phyloP scores from a whole-genome alignment of 2,888 invertebrate species.

The Diplazon laetatorius region DNA sequence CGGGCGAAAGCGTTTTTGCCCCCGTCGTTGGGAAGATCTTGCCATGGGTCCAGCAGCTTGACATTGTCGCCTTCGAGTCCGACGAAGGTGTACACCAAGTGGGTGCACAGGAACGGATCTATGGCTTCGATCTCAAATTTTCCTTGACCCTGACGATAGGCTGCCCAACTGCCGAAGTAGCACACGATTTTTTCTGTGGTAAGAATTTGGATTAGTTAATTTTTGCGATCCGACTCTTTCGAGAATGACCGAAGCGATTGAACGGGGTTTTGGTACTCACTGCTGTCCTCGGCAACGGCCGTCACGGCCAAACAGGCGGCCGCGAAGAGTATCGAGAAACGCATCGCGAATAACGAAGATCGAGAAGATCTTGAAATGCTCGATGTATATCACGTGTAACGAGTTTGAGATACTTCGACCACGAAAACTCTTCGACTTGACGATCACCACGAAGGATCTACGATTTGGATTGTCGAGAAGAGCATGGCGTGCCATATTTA shows the following conservation, averaged over 20 bases:
- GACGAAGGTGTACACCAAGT: conserved; percentile 88
- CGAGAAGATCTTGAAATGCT: no score
- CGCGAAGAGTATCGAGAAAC: conserved; percentile 1
- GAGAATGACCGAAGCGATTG: no score
- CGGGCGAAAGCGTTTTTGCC: conserved; percentile 83
- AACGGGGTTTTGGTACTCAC: conserved; percentile 7
- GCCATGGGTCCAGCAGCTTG: conserved; percentile 84
- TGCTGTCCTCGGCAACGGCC: neutral
- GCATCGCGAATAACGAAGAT: no score
- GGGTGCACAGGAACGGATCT: conserved; percentile 88
- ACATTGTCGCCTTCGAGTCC: conserved; percentile 84
- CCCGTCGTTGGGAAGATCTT: conserved; percentile 84
- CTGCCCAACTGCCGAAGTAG: conserved; percentile 91
- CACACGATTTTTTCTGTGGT: conserved; percentile 87
- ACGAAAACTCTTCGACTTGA: no score
- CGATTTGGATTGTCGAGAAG: no score
- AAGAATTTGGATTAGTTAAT: neutral
- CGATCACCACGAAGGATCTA: no score
- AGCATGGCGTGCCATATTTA: no score
- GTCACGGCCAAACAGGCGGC: neutral
- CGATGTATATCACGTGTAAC: no score
- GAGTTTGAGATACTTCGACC: no score
- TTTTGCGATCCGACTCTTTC: no score
- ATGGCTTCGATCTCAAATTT: conserved; percentile 87
- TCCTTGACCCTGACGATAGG: conserved; percentile 86